Evolutionary conservation across 2,797 vertebrate genomes (phyloP), one percentile per base, ranked within the genome.

Genomic region (Eulemur mongoz): DNA sequence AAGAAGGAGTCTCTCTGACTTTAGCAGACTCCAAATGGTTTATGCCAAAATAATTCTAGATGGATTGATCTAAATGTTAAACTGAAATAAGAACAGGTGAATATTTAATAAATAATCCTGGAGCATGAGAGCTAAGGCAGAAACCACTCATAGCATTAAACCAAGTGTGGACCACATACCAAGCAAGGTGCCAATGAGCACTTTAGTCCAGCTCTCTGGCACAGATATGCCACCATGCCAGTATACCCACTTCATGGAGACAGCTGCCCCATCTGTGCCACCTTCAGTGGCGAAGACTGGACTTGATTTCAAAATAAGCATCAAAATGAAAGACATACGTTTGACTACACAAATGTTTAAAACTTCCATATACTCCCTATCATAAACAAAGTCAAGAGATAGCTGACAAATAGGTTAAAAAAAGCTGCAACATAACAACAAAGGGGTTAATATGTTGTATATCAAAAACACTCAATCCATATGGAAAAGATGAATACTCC

Each of bases 151-250:
- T 8, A 57, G 22, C 32, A 52, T 32, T 35, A 35, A 9, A 8
- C 30, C 17, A 32, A 52, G n/a, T 50, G 35, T 5, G 22, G 52
- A 22, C 30, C 22, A 30, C 7, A 23, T 27, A 25, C 50, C 38
- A 25, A 43, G 35, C 12, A 3, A 7, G 27, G 61, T 67, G 11
- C 76, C 8, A 23, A 18, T 2, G 5, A 13, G 45, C 14, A 27
- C 35, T n/a, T n/a, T 4, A 30, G 14, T 15, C 4, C 50, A 61
- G 80, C 15, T 12, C 59, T 20, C 45, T 81, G 17, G 14, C 35
- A 2, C 1, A 0, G 7, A 3, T 30, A 43, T 2, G 8, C 17
- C 30, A 30, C 72, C 59, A 20, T 15, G 15, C 40, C 12, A 38
- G 2, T 1, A 5, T 0, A 14, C 11, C 35, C 10, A 23, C 43